Evolutionary conservation across 2,113 vertebrate species (phyloP).

Genomic region (Willisornis vidua): DNA sequence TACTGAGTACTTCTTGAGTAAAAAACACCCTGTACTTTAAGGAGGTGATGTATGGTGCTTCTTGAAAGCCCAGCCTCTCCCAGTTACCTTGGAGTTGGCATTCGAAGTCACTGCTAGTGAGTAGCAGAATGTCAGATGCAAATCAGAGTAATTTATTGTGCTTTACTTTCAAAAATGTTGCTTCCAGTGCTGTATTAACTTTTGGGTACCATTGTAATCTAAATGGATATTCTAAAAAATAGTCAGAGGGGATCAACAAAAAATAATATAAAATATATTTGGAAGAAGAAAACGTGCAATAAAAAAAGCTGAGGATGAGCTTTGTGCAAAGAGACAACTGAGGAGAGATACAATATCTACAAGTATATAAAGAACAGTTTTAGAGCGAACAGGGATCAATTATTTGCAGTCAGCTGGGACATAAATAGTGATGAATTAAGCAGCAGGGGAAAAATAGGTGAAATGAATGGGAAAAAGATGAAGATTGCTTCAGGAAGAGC

Average conservation of each 20-base stretch:
- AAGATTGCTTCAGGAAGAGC: not conserved
- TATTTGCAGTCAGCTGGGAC: constrained; percentile 20
- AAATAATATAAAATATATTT: not conserved
- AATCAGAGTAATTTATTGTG: not conserved
- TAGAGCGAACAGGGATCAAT: not conserved
- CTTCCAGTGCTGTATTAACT: not conserved
- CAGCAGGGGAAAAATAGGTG: not conserved
- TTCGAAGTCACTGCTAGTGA: not conserved
- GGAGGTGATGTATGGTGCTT: not conserved
- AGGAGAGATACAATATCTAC: not conserved
- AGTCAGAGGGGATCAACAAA: not conserved
- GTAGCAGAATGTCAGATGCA: not conserved
- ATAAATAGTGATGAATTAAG: constrained; percentile 7
- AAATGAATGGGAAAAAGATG: not conserved
- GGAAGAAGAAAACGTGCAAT: not conserved
- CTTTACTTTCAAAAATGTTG: not conserved
- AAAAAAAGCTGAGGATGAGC: not conserved
- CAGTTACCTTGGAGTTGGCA: not conserved
- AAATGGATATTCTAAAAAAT: not conserved
- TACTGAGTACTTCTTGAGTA: not conserved
- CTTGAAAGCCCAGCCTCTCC: not conserved
- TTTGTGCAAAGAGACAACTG: not conserved
- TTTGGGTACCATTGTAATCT: not conserved
- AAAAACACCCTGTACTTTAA: not conserved
- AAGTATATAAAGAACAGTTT: constrained; percentile 7